Percentiles rank a stretch among this genome's conserved stretches.
phyloP scores from a whole-genome alignment of 2,113 vertebrate species.

The Ploceus nigricollis region DNA sequence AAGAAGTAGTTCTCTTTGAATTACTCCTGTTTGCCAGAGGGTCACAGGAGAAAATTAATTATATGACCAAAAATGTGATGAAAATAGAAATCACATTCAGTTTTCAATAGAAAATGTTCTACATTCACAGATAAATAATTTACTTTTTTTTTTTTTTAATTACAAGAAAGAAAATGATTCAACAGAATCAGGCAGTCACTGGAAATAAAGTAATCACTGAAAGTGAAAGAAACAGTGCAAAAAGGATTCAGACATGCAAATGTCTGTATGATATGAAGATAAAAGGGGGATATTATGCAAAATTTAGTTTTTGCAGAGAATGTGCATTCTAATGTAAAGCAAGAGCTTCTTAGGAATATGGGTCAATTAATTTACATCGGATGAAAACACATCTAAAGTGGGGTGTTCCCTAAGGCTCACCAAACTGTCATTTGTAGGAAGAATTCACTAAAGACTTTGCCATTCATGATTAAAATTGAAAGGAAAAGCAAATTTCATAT shows the following conservation, averaged over 20 bases:
- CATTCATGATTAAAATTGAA: not conserved
- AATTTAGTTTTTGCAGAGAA: not conserved
- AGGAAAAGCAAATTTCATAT: not conserved
- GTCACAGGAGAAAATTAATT: not conserved
- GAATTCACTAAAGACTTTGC: not conserved
- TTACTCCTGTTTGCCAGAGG: not conserved
- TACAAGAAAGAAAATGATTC: not conserved
- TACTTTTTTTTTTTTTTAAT: not conserved
- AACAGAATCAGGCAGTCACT: not conserved
- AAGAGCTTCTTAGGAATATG: not conserved
- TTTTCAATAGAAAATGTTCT: not conserved
- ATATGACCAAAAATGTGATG: not conserved
- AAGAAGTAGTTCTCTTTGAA: not conserved
- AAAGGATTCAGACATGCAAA: not conserved
- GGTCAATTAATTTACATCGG: constrained; percentile 2
- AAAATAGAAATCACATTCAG: not conserved
- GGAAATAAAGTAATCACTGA: not conserved
- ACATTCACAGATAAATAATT: not conserved
- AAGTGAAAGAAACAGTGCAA: not conserved
- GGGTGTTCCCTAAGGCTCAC: not conserved
- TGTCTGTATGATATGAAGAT: not conserved
- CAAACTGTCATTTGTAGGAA: not conserved
- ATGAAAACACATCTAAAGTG: not conserved
- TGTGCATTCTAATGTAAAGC: not conserved
- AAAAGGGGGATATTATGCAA: not conserved